Conservation (phyloP, 2,888 invertebrate genomes). For the Trichopria drosophilae region DNA sequence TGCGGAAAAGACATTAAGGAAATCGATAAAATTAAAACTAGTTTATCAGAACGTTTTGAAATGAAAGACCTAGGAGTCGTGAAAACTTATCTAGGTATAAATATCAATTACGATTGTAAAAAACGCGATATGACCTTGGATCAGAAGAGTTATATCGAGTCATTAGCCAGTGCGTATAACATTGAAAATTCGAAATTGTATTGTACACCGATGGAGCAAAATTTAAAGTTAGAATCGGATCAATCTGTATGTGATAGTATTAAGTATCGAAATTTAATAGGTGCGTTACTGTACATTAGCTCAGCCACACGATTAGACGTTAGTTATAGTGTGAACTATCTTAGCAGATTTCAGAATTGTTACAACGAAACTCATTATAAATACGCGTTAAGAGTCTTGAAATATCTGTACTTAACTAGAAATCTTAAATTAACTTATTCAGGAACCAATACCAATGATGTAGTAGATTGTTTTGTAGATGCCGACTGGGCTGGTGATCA, state of each 20-base stretch:
- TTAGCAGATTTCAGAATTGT: no score
- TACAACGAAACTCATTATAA: conserved; percentile 22
- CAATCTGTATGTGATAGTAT: conserved; percentile 22
- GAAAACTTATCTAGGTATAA: neutral
- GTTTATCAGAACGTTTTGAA: neutral
- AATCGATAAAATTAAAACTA: conserved; percentile 6
- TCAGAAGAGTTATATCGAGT: conserved; percentile 4
- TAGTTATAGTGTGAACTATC: conserved; percentile 25
- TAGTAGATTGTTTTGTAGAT: conserved; percentile 3
- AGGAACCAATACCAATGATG: neutral
- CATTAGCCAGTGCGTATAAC: conserved; percentile 1
- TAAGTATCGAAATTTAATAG: conserved; percentile 2
- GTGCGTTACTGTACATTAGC: neutral
- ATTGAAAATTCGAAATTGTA: conserved; percentile 3
- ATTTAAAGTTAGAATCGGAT: conserved; percentile 35
- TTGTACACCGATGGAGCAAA: conserved; percentile 2
- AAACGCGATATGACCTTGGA: neutral
- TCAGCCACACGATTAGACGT: conserved; percentile 21
- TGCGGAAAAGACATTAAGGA: conserved; percentile 11
- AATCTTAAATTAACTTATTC: conserved; percentile 10
- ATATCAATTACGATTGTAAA: conserved; percentile 1
- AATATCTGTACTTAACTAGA: conserved; percentile 19
- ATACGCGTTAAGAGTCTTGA: conserved; percentile 23
- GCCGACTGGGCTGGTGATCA: conserved; percentile 24
- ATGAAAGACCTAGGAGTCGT: conserved; percentile 7